Conservation (phyloP, 2,888 invertebrate genomes). For the Hermaeophaga mercurialis region DNA sequence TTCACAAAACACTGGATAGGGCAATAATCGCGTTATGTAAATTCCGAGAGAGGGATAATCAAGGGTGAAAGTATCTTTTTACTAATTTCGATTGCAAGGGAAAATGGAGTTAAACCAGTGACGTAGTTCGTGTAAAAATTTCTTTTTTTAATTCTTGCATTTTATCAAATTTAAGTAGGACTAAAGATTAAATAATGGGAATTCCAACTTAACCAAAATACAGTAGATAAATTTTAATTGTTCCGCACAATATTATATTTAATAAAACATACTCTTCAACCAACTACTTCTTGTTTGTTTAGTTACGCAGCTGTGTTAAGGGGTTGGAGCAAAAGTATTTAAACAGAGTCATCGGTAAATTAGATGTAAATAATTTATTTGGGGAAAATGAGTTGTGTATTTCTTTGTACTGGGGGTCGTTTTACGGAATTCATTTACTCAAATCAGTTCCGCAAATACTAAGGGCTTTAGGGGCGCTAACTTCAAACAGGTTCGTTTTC, state of each 20-base stretch:
- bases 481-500: constrained; percentile 10
- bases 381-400: constrained; percentile 27
- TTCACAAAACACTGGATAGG: constrained; percentile 44
- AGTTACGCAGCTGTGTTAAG: constrained; percentile 4
- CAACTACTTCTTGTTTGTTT: no score
- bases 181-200: no score
- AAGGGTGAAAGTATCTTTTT: constrained; percentile 32
- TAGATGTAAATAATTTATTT: constrained; percentile 30
- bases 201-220: no score
- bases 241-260: no score
- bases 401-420: constrained; percentile 19
- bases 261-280: no score
- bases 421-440: constrained; percentile 12
- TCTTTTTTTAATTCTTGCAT: no score
- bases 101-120: constrained; percentile 11
- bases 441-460: constrained; percentile 21
- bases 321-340: constrained; percentile 22
- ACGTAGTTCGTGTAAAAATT: no score
- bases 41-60: constrained; percentile 40
- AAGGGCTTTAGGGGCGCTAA: not conserved
- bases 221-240: no score
- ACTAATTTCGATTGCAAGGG: constrained; percentile 17
- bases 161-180: no score
- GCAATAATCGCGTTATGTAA: constrained; percentile 50
- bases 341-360: constrained; percentile 30